A percentile compares a stretch with the other conserved stretches of the same genome.
Conservation (phyloP, 2,888 invertebrate species). For the Ramazzottius varieornatus region DNA sequence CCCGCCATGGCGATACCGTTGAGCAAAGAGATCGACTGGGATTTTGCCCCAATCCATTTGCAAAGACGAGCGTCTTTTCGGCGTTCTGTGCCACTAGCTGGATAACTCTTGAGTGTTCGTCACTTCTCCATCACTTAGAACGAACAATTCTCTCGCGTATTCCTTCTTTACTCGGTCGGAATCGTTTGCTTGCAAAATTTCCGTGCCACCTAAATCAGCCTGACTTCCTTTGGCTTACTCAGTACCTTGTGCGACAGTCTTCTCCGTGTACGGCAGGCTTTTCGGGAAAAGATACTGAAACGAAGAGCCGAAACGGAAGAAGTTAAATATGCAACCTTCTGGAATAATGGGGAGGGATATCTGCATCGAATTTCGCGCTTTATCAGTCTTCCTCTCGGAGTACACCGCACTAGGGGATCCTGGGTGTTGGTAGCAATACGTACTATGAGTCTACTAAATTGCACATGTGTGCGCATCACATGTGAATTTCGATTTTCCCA, state of each 20-base stretch:
- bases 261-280: conserved; percentile 14
- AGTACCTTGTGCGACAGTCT: conserved; percentile 12
- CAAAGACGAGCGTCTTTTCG: conserved; percentile 14
- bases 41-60: conserved; percentile 20
- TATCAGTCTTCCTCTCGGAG: background rate
- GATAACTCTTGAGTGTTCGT: conserved; percentile 16
- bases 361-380: background rate
- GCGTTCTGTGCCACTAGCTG: conserved; percentile 13
- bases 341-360: background rate
- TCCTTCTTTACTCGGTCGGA: conserved; percentile 10
- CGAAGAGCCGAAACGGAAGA: background rate
- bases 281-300: conserved; percentile 14
- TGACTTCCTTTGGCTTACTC: conserved; percentile 11
- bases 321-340: background rate
- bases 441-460: no score
- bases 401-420: no score
- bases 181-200: conserved; percentile 15
- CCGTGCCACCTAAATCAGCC: conserved; percentile 19
- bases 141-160: conserved; percentile 16
- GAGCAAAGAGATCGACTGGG: conserved; percentile 20
- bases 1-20: conserved; percentile 20
- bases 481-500: no score
- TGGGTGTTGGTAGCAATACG: no score
- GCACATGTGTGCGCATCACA: no score
- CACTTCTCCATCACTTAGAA: conserved; percentile 22